These are phyloP conservation scores for Agonopterix alstromeriana DNA, from an alignment of 2,888 invertebrate genomes.

Conservation along the genomic window DNA sequence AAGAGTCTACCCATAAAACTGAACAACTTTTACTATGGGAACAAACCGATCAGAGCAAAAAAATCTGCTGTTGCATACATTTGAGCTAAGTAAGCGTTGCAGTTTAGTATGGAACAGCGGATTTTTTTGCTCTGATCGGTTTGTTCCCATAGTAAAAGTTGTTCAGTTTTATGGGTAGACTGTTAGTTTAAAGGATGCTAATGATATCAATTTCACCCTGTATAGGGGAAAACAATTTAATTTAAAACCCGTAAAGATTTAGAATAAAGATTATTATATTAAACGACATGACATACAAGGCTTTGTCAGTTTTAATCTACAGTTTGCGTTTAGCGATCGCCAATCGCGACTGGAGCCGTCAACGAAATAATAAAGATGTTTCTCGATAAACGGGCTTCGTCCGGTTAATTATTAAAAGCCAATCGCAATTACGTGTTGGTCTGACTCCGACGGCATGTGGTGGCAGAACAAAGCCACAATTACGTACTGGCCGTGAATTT, in stretches of 20 bases:
- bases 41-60: too few relatives aligned
- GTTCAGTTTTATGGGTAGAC: too few relatives aligned
- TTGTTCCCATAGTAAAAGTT: too few relatives aligned
- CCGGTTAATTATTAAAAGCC: constrained; percentile 36
- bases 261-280: neutral
- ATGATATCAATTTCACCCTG: too few relatives aligned
- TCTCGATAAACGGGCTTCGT: constrained; percentile 31
- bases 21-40: too few relatives aligned
- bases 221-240: too few relatives aligned
- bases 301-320: constrained; percentile 6
- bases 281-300: constrained; percentile 2
- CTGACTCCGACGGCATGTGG: constrained; percentile 20
- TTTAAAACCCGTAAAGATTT: neutral
- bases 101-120: too few relatives aligned
- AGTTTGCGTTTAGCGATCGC: neutral
- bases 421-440: constrained; percentile 33
- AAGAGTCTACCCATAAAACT: too few relatives aligned
- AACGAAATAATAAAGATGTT: constrained; percentile 35
- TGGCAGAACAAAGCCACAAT: constrained; percentile 13
- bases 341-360: constrained; percentile 11
- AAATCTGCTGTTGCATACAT: too few relatives aligned
- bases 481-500: constrained; percentile 26
- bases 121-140: too few relatives aligned
- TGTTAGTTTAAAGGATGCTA: too few relatives aligned
- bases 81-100: too few relatives aligned